These are phyloP conservation scores for Alauda arvensis DNA, from an alignment of 2,797 vertebrate species.

Conservation along the genomic window DNA sequence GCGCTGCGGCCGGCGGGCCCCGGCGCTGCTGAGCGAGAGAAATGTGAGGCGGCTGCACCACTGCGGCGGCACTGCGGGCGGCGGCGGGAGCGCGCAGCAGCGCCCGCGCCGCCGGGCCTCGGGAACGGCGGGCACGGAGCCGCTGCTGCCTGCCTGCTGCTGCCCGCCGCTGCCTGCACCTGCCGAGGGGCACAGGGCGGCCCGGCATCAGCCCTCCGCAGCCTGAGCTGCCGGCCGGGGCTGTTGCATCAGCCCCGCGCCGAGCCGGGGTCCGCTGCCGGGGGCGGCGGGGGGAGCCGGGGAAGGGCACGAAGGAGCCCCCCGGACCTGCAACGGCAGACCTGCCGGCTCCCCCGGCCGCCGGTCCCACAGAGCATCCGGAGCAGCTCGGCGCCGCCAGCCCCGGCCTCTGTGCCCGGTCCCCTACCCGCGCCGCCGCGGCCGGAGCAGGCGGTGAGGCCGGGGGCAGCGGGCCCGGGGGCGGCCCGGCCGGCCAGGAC, in stretches of 20 bases:
- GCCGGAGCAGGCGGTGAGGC: background rate
- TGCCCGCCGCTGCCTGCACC: background rate
- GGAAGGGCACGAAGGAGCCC: background rate
- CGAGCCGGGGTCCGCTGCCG: background rate
- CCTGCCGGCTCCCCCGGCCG: background rate
- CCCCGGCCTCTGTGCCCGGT: background rate
- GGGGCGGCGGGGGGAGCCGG: background rate
- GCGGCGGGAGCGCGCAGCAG: slow-evolving; percentile 22
- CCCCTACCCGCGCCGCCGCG: background rate
- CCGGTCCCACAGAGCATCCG: background rate
- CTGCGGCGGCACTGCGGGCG: slow-evolving; percentile 61
- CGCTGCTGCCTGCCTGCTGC: background rate
- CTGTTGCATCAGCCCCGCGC: slow-evolving; percentile 27
- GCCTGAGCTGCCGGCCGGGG: background rate
- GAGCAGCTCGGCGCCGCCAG: background rate
- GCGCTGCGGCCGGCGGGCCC: slow-evolving; percentile 29
- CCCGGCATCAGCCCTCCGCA: background rate
- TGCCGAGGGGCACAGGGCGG: background rate
- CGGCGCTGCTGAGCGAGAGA: slow-evolving; percentile 52
- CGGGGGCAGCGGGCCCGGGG: background rate
- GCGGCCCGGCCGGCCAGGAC: background rate
- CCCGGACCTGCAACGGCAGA: background rate
- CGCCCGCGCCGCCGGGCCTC: slow-evolving; percentile 15
- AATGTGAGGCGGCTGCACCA: slow-evolving; percentile 56
- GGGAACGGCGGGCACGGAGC: background rate